Evolutionary conservation across 2,888 invertebrate genomes (phyloP).

Genomic region (Aphodius granarius): DNA sequence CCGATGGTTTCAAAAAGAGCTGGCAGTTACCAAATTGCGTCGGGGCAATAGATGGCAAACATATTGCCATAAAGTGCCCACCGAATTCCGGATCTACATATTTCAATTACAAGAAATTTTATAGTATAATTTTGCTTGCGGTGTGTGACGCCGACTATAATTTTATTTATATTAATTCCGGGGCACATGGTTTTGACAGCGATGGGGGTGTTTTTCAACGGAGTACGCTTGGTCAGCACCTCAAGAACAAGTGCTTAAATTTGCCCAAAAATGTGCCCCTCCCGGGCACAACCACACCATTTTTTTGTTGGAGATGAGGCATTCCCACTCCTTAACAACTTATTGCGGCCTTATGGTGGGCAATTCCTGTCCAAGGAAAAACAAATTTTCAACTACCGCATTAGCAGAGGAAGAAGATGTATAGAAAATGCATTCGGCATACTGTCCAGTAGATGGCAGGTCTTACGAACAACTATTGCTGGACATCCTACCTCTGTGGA

Average conservation of each 20-base stretch:
- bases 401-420: too few species aligned
- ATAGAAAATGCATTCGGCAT: too few species aligned
- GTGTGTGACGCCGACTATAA: too few species aligned
- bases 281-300: constrained; percentile 32
- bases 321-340: too few species aligned
- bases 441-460: constrained; percentile 29
- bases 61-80: too few species aligned
- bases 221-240: constrained; percentile 28
- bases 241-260: too few species aligned
- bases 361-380: too few species aligned
- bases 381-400: constrained; percentile 29
- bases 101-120: constrained; percentile 43
- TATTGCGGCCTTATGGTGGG: too few species aligned
- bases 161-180: too few species aligned
- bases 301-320: constrained; percentile 37
- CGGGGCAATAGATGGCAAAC: too few species aligned
- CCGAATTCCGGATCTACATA: constrained; percentile 39
- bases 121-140: constrained; percentile 42
- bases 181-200: constrained; percentile 40
- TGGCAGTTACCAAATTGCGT: too few species aligned
- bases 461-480: constrained; percentile 27
- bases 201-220: constrained; percentile 40
- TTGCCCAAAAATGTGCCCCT: constrained; percentile 36
- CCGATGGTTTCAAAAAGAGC: constrained; percentile 34
- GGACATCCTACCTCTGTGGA: too few species aligned